Percentiles rank a stretch among this genome's conserved stretches.
phyloP scores from a whole-genome alignment of 2,888 invertebrate species.

The Limenitis camilla region DNA sequence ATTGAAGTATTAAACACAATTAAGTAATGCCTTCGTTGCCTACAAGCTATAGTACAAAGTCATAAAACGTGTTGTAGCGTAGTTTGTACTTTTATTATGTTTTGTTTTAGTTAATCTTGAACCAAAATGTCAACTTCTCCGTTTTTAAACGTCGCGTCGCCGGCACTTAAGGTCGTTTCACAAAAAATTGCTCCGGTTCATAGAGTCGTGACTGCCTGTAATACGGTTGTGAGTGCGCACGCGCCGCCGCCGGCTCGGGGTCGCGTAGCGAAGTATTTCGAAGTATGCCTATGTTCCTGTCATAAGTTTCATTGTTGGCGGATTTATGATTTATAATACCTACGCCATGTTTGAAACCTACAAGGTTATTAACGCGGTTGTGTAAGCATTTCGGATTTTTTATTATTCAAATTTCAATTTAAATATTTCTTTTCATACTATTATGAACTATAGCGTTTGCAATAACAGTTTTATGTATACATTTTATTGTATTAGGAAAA shows the following conservation, averaged over 20 bases:
- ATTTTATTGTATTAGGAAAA: too few species aligned
- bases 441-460: too few species aligned
- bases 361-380: slow-evolving; percentile 49
- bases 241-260: slow-evolving; percentile 49
- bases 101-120: background rate
- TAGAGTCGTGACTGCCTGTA: slow-evolving; percentile 57
- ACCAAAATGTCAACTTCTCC: slow-evolving; percentile 23
- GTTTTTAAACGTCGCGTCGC: slow-evolving; percentile 23
- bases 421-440: too few species aligned
- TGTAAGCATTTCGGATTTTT: slow-evolving; percentile 31
- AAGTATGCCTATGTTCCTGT: slow-evolving; percentile 51
- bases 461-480: too few species aligned
- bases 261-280: slow-evolving; percentile 50
- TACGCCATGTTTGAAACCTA: slow-evolving; percentile 40
- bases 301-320: slow-evolving; percentile 58
- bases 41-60: background rate
- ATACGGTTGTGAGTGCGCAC: slow-evolving; percentile 52
- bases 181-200: slow-evolving; percentile 50
- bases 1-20: slow-evolving; percentile 2
- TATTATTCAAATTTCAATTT: too few species aligned
- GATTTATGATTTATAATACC: slow-evolving; percentile 57
- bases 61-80: background rate
- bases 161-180: slow-evolving; percentile 43
- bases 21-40: slow-evolving; percentile 9
- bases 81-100: background rate